Percentiles rank a stretch among this genome's conserved stretches.
phyloP scores from a whole-genome alignment of 2,888 invertebrate genomes.

The Trissonchulus sp. region DNA sequence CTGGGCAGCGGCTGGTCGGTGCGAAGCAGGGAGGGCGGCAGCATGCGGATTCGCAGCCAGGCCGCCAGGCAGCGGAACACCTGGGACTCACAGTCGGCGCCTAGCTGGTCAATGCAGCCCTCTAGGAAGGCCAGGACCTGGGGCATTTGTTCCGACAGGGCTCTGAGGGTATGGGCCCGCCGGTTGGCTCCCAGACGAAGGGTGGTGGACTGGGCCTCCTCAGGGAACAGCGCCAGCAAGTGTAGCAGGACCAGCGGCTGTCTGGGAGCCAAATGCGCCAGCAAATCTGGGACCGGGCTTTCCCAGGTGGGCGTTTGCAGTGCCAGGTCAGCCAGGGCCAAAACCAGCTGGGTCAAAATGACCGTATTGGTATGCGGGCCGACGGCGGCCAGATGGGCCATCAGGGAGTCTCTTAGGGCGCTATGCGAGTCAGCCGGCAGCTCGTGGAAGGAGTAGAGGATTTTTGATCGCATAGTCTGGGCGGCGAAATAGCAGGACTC shows the following conservation, averaged over 20 bases:
- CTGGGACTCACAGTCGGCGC: constrained; percentile 46
- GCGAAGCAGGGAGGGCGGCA: constrained; percentile 68
- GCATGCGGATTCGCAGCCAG: constrained; percentile 63
- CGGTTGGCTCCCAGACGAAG: constrained; percentile 76
- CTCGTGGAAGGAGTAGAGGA: constrained; percentile 72
- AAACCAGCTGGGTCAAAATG: constrained; percentile 77
- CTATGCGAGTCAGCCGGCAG: constrained; percentile 74
- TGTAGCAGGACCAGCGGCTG: constrained; percentile 12
- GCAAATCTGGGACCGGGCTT: constrained; percentile 74
- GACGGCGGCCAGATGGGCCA: constrained; percentile 63
- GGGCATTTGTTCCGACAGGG: constrained; percentile 69
- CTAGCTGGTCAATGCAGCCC: constrained; percentile 23
- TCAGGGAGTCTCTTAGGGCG: constrained; percentile 79
- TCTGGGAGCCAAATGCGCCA: constrained; percentile 65
- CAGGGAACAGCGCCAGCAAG: constrained; percentile 86
- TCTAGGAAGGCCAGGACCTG: constrained; percentile 72
- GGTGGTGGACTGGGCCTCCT: constrained; percentile 67
- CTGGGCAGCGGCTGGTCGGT: constrained; percentile 64
- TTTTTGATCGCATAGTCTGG: constrained; percentile 90
- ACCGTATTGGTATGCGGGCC: constrained; percentile 60
- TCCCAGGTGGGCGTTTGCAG: constrained; percentile 90
- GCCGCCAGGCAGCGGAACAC: constrained; percentile 79
- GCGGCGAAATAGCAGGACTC: constrained; percentile 96
- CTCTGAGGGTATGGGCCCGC: constrained; percentile 72
- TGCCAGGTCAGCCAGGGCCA: constrained; percentile 86